A percentile compares a stretch with the other conserved stretches of the same genome.
These are phyloP conservation scores for Brienomyrus longianalis DNA, from an alignment of 2,113 vertebrate genomes.

Conservation along the genomic window DNA sequence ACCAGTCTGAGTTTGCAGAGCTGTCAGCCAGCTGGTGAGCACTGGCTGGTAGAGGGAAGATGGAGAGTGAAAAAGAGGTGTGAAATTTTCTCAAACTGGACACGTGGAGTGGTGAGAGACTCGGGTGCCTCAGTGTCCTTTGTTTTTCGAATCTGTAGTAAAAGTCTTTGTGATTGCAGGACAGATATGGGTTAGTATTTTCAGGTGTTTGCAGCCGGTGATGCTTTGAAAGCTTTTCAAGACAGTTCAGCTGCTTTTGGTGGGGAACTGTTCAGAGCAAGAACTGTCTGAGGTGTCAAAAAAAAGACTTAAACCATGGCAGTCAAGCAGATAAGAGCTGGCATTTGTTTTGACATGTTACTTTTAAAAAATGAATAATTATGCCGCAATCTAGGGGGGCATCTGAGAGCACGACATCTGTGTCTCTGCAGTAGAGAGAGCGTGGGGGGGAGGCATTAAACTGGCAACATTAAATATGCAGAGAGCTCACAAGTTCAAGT, in stretches of 20 bases:
- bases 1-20: background rate
- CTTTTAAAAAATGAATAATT: background rate
- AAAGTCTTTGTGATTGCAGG: background rate
- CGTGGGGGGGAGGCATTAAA: background rate
- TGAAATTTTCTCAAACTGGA: background rate
- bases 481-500: background rate
- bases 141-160: background rate
- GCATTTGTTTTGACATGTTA: background rate
- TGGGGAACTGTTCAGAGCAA: background rate
- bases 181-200: background rate
- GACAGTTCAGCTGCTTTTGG: background rate
- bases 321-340: background rate
- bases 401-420: background rate
- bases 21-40: background rate
- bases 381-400: background rate
- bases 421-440: background rate
- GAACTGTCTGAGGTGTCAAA: background rate
- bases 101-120: background rate
- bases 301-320: background rate
- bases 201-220: background rate
- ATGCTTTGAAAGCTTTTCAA: background rate
- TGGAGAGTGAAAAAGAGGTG: background rate
- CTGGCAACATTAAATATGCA: background rate
- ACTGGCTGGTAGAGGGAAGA: background rate
- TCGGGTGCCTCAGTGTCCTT: background rate